Conservation (phyloP, 2,113 vertebrate genomes). For the Seriola aureovittata region DNA sequence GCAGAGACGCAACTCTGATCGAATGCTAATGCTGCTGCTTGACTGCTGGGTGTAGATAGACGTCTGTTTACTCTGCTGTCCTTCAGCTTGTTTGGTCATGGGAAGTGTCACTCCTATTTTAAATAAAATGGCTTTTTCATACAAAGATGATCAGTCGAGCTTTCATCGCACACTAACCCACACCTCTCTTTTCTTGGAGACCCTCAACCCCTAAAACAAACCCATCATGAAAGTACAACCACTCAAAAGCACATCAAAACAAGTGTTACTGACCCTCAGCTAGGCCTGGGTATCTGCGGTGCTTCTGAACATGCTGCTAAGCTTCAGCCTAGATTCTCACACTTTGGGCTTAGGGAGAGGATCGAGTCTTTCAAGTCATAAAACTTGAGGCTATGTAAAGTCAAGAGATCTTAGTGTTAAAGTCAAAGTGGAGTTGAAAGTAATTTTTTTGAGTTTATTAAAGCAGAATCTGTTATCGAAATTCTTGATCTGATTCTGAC, state of each 20-base stretch:
- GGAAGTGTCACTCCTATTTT: not conserved
- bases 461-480: not conserved
- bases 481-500: not conserved
- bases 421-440: conserved; percentile 17
- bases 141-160: not conserved
- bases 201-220: not conserved
- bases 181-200: not conserved
- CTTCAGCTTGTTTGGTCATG: not conserved
- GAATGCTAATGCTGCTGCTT: not conserved
- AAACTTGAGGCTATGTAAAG: conserved; percentile 18
- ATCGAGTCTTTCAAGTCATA: conserved; percentile 18
- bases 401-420: not conserved
- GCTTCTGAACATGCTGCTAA: conserved; percentile 17
- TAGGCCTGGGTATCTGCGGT: conserved; percentile 9
- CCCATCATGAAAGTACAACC: not conserved
- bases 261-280: conserved; percentile 16
- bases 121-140: not conserved
- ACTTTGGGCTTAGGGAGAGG: not conserved
- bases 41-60: not conserved
- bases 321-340: conserved; percentile 2
- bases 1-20: not conserved
- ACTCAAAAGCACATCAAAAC: conserved; percentile 32
- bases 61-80: no score
- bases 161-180: not conserved
- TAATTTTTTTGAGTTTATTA: conserved; percentile 12